phyloP scores from a whole-genome alignment of 1,140 invertebrate species.

The Telenomus remus region DNA sequence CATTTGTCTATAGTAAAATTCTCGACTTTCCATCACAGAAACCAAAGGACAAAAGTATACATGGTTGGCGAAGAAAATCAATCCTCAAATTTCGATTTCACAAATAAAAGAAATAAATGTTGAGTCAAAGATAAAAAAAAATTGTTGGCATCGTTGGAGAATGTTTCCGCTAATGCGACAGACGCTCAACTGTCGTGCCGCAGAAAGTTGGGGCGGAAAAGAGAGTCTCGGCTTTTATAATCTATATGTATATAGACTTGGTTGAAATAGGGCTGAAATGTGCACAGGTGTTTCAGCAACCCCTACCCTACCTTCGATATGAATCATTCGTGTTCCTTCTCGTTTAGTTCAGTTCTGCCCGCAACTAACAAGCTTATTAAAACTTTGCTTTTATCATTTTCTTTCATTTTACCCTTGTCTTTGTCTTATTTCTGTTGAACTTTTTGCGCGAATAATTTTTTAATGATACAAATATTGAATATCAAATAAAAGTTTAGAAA shows the following conservation, averaged over 20 bases:
- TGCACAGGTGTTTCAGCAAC: conserved; percentile 40
- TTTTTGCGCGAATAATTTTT: no score
- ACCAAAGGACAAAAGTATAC: background rate
- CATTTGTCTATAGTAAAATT: conserved; percentile 3
- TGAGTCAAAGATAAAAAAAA: background rate
- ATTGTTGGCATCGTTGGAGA: background rate
- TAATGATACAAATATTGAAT: no score
- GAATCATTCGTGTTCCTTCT: conserved; percentile 26
- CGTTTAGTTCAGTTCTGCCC: conserved; percentile 5
- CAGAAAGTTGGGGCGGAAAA: conserved; percentile 23
- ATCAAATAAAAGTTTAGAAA: no score
- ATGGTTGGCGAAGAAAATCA: background rate
- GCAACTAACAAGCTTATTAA: conserved; percentile 11
- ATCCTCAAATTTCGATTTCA: conserved; percentile 4
- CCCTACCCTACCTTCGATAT: conserved; percentile 34
- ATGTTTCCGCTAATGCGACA: conserved; percentile 25
- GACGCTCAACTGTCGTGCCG: conserved; percentile 33
- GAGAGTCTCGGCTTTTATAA: conserved; percentile 20
- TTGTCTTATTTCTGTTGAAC: no score
- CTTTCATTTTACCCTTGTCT: no score
- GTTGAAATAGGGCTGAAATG: conserved; percentile 20
- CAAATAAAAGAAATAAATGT: no score
- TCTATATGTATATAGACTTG: conserved; percentile 13
- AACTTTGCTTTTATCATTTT: background rate
- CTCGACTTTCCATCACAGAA: background rate